Base-by-base conservation (phyloP, 2,113 vertebrate genomes). In the Malaclemys terrapin region DNA sequence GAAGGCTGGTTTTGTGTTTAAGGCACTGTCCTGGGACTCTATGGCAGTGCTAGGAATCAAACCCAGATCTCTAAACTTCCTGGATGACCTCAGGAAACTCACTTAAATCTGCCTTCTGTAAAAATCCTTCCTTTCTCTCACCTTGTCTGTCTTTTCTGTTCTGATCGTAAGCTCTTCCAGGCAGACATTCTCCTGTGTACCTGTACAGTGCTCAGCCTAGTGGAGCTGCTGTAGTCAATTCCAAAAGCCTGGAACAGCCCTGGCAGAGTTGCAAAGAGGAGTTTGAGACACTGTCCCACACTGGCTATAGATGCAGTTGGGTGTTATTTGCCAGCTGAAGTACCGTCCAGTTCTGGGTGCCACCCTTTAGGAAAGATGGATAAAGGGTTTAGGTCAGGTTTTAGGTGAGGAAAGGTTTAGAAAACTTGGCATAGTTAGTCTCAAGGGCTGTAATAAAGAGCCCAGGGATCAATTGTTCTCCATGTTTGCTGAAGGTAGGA, bases 121-220 rank as follows among this genome's bases (percentile, higher is more conserved):
- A 72, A 72, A 38, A 72, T 20, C 69, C n/a, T 93, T 93, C 95
- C 93, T 94, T 95, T 75, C 95, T 93, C 59, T 65, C 49, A 94
- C 94, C 87, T 19, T 20, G 57, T 80, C 2, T 91, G 97, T 88
- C 96, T 72, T 45, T 45, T 42, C 72, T 45, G 8, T 24, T 45
- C 65, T 38, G 17, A 69, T 29, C 6, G 6, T 12, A 95, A 96
- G 96, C 95, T 94, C 94, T 97, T 97, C 93, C 95, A 95, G 96
- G 95, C 95, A 80, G 95, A 88, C 93, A 93, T 91, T 94, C 93
- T 95, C 83, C 81, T 93, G 84, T 79, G 53, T 25, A 16, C 54
- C 42, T 75, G 29, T n/a, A 20, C 10, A 78, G 45, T 17, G 35
- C 19, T 54, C 87, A 62, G 29, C 57, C n/a, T 22, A 54, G 31